Percentiles rank a stretch among this genome's conserved stretches.
phyloP scores from a whole-genome alignment of 2,113 vertebrate genomes.

The Bufo bufo region DNA sequence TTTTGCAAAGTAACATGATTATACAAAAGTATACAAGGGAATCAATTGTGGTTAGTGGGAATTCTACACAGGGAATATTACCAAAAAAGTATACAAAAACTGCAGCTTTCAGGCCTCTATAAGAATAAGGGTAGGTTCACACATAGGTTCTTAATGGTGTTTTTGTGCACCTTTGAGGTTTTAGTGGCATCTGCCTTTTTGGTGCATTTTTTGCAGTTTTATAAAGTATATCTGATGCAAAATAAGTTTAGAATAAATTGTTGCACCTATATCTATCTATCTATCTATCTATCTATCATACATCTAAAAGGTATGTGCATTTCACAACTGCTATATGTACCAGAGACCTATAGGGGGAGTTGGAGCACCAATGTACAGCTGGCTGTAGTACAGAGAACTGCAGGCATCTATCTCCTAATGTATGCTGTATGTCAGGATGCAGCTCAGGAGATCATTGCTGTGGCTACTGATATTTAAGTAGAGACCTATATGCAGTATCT shows the following conservation, averaged over 20 bases:
- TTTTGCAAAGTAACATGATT: background rate
- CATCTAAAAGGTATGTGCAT: background rate
- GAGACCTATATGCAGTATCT: background rate
- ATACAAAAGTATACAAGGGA: background rate
- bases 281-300: too few species aligned
- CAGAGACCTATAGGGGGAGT: conserved; percentile 32
- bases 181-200: too few species aligned
- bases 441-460: too few species aligned
- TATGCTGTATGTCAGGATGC: too few species aligned
- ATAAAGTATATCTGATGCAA: too few species aligned
- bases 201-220: too few species aligned
- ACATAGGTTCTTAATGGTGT: too few species aligned
- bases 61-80: background rate
- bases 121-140: background rate
- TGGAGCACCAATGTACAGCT: background rate
- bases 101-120: background rate
- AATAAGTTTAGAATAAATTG: too few species aligned
- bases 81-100: background rate
- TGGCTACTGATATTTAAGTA: too few species aligned
- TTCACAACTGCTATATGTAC: background rate
- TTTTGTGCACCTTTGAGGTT: too few species aligned
- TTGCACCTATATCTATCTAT: too few species aligned
- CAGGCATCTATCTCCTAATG: background rate
- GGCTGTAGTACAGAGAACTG: background rate
- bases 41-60: background rate